Conservation (phyloP, 2,113 vertebrate genomes). For the Struthio camelus region DNA sequence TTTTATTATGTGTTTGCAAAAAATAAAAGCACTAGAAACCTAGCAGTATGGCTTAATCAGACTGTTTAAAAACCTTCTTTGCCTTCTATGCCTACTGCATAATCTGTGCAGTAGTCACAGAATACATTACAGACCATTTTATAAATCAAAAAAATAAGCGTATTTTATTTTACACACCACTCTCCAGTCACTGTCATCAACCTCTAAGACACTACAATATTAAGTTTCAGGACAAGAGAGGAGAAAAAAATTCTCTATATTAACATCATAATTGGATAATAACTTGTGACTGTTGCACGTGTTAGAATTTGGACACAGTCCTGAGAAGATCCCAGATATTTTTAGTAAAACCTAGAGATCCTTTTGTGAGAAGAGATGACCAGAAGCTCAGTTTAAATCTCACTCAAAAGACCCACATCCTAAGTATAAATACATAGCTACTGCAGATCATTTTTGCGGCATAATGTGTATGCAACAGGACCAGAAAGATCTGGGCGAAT, state of each 20-base stretch:
- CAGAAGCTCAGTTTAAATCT: neutral
- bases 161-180: neutral
- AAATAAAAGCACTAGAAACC: constrained; percentile 35
- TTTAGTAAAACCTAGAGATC: neutral
- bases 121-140: neutral
- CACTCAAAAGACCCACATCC: neutral
- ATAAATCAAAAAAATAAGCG: neutral
- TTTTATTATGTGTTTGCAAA: constrained; percentile 5
- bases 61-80: constrained; percentile 3
- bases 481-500: neutral
- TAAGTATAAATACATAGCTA: neutral
- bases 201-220: neutral
- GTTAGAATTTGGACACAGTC: neutral
- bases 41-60: constrained; percentile 23
- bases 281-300: neutral
- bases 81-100: neutral
- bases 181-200: neutral
- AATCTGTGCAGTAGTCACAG: neutral
- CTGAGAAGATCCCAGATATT: neutral
- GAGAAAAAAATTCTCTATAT: neutral
- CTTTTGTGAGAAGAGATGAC: neutral
- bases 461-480: fast-evolving
- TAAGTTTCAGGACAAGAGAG: neutral
- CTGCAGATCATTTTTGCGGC: neutral
- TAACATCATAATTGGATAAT: neutral